Conservation (phyloP, 1,140 invertebrate species). For the Drosophila saltans region DNA sequence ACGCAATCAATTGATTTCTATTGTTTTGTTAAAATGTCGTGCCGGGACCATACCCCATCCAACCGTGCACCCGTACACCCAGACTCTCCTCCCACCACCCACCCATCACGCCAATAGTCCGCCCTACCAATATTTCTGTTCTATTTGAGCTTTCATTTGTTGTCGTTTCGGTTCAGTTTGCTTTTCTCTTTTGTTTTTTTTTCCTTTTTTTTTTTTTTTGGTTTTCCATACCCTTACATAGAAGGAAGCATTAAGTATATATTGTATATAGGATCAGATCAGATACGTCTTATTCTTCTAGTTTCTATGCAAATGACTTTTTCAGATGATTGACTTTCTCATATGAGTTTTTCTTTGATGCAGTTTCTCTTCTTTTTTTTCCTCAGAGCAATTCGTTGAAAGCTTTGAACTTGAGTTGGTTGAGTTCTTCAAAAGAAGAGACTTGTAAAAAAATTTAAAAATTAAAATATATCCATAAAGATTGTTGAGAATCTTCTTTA, state of each 20-base stretch:
- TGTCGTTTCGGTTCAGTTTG: conserved; percentile 44
- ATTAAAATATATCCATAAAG: too few relatives aligned
- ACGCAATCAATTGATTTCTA: conserved; percentile 82
- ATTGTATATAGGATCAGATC: too few relatives aligned
- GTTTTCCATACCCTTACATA: neutral
- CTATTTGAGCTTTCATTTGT: conserved; percentile 57
- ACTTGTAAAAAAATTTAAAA: too few relatives aligned
- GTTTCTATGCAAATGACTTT: too few relatives aligned
- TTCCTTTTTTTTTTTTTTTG: conserved; percentile 7
- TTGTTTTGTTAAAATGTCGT: conserved; percentile 81
- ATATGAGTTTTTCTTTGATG: too few relatives aligned
- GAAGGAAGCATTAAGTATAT: neutral
- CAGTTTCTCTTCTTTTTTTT: too few relatives aligned
- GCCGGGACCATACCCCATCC: conserved; percentile 32
- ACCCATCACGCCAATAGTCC: neutral
- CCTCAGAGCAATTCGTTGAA: too few relatives aligned
- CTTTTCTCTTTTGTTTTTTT: conserved; percentile 16
- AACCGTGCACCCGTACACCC: neutral
- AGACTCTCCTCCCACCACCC: neutral
- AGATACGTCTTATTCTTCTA: too few relatives aligned
- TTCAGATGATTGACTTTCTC: too few relatives aligned
- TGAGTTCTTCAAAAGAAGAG: too few relatives aligned
- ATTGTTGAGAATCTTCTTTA: too few relatives aligned
- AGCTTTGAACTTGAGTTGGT: too few relatives aligned
- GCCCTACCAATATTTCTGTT: conserved; percentile 54